phyloP scores from a whole-genome alignment of 2,888 invertebrate genomes.

The Meghimatium bilineatum region DNA sequence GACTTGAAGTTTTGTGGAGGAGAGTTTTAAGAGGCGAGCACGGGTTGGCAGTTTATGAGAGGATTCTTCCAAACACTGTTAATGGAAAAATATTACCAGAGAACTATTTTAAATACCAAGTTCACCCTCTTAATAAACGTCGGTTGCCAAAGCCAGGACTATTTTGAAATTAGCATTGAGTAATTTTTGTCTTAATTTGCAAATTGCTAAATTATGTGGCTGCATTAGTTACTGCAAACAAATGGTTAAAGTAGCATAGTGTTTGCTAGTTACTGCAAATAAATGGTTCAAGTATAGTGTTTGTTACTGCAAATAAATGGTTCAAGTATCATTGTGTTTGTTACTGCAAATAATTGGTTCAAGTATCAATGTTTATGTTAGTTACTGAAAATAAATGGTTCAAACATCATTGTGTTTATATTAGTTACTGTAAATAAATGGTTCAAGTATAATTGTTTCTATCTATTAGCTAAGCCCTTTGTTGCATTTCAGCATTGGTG shows the following conservation, averaged over 20 bases:
- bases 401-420: not conserved
- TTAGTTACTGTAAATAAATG: too few species aligned
- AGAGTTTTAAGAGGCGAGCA: conserved; percentile 61
- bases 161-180: conserved; percentile 27
- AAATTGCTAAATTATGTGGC: not conserved
- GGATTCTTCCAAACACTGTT: conserved; percentile 55
- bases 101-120: conserved; percentile 47
- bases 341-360: too few species aligned
- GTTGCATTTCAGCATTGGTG: too few species aligned
- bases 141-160: conserved; percentile 42
- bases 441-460: too few species aligned
- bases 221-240: not conserved
- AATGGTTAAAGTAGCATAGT: not conserved
- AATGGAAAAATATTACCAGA: conserved; percentile 51
- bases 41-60: conserved; percentile 59
- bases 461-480: too few species aligned
- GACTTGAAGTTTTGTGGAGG: conserved; percentile 62
- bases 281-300: not conserved
- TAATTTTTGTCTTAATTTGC: not conserved
- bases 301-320: too few species aligned
- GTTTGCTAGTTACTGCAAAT: not conserved
- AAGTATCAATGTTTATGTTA: too few species aligned
- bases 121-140: conserved; percentile 45
- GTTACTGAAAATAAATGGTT: not conserved
- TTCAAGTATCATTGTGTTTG: too few species aligned